A percentile compares a stretch with the other conserved stretches of the same genome.
These are phyloP conservation scores for Anomalospiza imberbis DNA, from an alignment of 2,797 vertebrate species.

Conservation along the genomic window DNA sequence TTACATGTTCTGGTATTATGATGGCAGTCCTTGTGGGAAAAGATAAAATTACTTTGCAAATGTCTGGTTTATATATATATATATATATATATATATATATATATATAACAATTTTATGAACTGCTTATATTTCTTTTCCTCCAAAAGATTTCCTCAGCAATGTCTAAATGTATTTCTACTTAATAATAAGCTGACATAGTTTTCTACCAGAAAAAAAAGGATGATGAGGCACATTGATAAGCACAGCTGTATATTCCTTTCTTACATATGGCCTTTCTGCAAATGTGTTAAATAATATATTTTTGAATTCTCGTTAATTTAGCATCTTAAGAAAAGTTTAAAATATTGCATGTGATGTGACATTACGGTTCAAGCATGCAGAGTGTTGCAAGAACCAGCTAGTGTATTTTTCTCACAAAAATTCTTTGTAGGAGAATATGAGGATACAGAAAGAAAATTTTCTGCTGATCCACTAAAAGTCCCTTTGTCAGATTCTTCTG, in stretches of 20 bases:
- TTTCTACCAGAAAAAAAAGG: background rate
- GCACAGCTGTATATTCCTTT: background rate
- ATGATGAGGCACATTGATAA: background rate
- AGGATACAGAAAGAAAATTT: background rate
- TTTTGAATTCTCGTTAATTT: background rate
- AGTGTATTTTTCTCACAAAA: background rate
- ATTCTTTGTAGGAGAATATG: background rate
- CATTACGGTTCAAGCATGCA: background rate
- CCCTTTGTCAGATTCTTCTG: background rate
- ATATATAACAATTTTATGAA: background rate
- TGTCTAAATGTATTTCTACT: background rate
- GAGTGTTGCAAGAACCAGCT: background rate
- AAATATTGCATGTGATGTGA: background rate
- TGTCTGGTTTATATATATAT: background rate
- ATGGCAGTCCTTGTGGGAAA: background rate
- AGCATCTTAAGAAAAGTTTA: background rate
- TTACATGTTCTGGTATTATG: background rate
- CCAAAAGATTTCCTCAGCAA: background rate
- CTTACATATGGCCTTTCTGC: background rate
- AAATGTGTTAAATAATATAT: background rate
- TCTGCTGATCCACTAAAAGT: background rate
- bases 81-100: background rate
- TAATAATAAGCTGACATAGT: background rate
- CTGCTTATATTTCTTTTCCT: background rate
- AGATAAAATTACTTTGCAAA: background rate